Base-by-base conservation (phyloP, 2,113 vertebrate genomes). In the Spermophilus dauricus region DNA sequence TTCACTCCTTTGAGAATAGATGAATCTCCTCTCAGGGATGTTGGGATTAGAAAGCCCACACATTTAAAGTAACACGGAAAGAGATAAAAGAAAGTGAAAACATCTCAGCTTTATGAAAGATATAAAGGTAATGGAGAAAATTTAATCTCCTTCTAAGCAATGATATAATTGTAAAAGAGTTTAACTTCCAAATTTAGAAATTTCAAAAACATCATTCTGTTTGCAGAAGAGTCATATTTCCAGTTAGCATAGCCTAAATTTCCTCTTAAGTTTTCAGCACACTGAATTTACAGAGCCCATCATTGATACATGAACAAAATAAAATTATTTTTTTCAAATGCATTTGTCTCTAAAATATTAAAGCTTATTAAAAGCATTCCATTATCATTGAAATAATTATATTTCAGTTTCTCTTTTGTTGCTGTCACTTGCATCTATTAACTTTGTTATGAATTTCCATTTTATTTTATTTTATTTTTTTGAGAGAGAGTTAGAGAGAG, bases 101-200 rank as follows among this genome's bases (percentile, higher is more conserved):
- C 20, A 61, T 48, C 9, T 89, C 34, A 42, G 45, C 51, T 72
- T 84, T 89, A 75, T 30, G 22, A 69, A 81, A 56, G 34, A 58
- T 93, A 51, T 69, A 93, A 94, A 91, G n/a, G 48, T 45, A 92
- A 93, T 42, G 53, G 12, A 77, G 65, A 56, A 84, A 88, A 82
- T 96, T 45, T 76, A 56, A 91, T 89, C 37, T 85, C 18, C 9
- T 61, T 51, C 45, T 53, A 83, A 94, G 18, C 30, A 91, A 91
- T 89, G 82, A 37, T 58, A 65, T 12, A 86, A 34, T 89, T 67
- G 8, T 14, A 76, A 65, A 95, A 67, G 24, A 92, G 86, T 78
- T 90, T 83, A 95, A 76, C 28, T 89, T 67, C 4, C 4, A 93
- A 80, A 83, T 76, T 84, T 34, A 78, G 51, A 86, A 91, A 78